phyloP scores from a whole-genome alignment of 2,797 vertebrate species.

The Coreius guichenoti region DNA sequence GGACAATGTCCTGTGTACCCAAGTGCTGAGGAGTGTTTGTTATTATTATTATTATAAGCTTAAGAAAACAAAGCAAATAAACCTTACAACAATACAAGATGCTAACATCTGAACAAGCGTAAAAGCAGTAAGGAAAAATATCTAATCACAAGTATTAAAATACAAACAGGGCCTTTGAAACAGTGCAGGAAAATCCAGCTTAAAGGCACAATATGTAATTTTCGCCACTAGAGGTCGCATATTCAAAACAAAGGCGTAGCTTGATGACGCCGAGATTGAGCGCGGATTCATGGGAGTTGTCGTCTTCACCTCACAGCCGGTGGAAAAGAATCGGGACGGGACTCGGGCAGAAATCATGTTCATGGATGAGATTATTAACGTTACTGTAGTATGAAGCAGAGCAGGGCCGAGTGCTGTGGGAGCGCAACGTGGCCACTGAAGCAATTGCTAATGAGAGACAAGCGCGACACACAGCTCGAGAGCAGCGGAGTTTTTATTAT shows the following conservation, averaged over 20 bases:
- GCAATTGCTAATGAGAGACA: too few relatives aligned
- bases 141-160: background rate
- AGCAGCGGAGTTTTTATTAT: too few relatives aligned
- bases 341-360: too few relatives aligned
- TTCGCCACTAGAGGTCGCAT: background rate
- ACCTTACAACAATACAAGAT: slow-evolving; percentile 11
- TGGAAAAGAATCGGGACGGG: too few relatives aligned
- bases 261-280: background rate
- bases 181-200: background rate
- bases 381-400: too few relatives aligned
- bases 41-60: slow-evolving; percentile 8
- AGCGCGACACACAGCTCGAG: too few relatives aligned
- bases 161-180: background rate
- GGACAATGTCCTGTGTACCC: slow-evolving; percentile 56
- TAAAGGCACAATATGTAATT: too few relatives aligned
- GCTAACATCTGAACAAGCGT: background rate
- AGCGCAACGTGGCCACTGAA: too few relatives aligned
- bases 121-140: background rate
- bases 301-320: too few relatives aligned
- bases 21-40: slow-evolving; percentile 5
- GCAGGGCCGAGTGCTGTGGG: too few relatives aligned
- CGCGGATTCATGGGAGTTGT: too few relatives aligned
- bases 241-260: background rate
- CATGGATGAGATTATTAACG: too few relatives aligned
- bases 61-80: slow-evolving; percentile 17